Conservation (phyloP, 2,888 invertebrate species). For the Asteroscopus sphinx region DNA sequence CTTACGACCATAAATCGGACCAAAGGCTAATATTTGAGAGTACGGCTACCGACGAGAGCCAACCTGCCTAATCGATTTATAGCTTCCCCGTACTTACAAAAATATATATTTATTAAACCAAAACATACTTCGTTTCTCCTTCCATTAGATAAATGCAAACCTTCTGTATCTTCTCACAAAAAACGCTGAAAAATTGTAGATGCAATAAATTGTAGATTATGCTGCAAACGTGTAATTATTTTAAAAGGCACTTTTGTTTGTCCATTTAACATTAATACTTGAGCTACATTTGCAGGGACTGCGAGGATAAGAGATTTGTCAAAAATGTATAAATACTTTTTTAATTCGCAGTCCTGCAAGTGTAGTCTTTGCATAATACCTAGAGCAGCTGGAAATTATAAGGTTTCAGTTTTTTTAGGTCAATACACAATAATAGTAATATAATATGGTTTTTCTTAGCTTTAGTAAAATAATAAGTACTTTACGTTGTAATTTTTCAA, state of each 20-base stretch:
- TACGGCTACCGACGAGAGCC: slow-evolving; percentile 74
- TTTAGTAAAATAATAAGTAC: too few species aligned
- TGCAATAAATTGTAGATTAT: not conserved
- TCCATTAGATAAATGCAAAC: slow-evolving; percentile 67
- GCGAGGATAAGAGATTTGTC: not conserved
- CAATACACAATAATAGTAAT: too few species aligned
- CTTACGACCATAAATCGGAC: slow-evolving; percentile 45
- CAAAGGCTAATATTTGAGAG: slow-evolving; percentile 72
- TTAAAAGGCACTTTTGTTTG: not conserved
- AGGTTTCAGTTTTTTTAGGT: too few species aligned
- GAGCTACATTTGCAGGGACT: not conserved
- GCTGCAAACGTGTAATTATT: not conserved
- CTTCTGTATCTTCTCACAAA: slow-evolving; percentile 40
- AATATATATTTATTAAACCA: slow-evolving; percentile 75
- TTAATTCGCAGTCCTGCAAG: too few species aligned
- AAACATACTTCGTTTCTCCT: slow-evolving; percentile 61
- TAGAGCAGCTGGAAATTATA: too few species aligned
- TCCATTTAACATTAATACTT: not conserved
- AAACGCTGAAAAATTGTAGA: slow-evolving; percentile 30
- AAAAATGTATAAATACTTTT: too few species aligned
- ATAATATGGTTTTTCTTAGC: too few species aligned
- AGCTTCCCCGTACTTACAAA: slow-evolving; percentile 69
- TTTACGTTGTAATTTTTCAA: too few species aligned
- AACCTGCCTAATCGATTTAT: slow-evolving; percentile 83
- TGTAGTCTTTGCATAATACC: too few species aligned